These are phyloP conservation scores for Lucifuga dentata DNA, from an alignment of 2,113 vertebrate species.

Conservation along the genomic window DNA sequence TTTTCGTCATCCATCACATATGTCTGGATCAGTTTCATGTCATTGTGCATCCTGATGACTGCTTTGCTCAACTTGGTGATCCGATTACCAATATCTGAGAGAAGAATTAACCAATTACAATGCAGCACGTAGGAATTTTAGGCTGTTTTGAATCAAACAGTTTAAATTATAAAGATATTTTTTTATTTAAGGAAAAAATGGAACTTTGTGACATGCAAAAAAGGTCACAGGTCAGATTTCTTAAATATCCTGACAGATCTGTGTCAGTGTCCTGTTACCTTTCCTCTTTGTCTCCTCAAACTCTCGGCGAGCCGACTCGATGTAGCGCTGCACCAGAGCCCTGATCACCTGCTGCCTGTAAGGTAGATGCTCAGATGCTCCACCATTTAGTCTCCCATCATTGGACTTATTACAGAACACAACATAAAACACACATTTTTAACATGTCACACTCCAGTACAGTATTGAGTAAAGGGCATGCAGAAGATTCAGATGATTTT, in stretches of 20 bases:
- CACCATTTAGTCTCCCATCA: slow-evolving; percentile 3
- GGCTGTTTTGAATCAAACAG: too few relatives aligned
- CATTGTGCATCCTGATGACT: slow-evolving; percentile 80
- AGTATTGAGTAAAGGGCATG: neutral
- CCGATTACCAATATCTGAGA: slow-evolving; percentile 87
- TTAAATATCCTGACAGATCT: neutral
- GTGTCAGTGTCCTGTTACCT: slow-evolving; percentile 79
- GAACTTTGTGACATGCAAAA: too few relatives aligned
- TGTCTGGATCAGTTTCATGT: slow-evolving; percentile 82
- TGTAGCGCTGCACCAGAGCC: slow-evolving; percentile 90
- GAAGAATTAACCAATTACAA: slow-evolving; percentile 27
- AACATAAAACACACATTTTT: slow-evolving; percentile 1
- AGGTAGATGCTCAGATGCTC: slow-evolving; percentile 67
- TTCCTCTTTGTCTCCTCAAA: slow-evolving; percentile 89
- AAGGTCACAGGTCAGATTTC: too few relatives aligned
- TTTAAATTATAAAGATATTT: too few relatives aligned
- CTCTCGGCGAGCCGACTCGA: slow-evolving; percentile 88
- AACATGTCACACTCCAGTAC: neutral
- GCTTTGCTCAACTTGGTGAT: slow-evolving; percentile 89
- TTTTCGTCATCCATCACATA: slow-evolving; percentile 59
- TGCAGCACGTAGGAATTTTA: neutral
- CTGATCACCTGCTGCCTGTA: slow-evolving; percentile 88
- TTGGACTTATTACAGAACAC: slow-evolving; percentile 50
- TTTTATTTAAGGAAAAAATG: too few relatives aligned
- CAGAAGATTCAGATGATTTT: neutral